These are phyloP conservation scores for Python bivittatus DNA, from an alignment of 2,113 vertebrate species.

Conservation along the genomic window DNA sequence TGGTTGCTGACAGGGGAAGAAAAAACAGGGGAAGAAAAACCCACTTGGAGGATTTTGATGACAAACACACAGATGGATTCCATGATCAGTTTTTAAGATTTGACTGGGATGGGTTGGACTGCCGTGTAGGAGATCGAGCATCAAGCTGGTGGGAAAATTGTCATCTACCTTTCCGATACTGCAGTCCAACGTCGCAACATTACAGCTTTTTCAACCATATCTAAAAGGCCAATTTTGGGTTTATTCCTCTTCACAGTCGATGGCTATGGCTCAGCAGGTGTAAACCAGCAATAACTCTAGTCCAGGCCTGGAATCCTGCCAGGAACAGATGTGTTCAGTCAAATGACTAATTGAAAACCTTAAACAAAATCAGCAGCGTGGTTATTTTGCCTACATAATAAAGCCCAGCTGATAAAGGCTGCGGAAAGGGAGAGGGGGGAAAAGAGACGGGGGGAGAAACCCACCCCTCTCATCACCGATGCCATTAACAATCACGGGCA, in stretches of 20 bases:
- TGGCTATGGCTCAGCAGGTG: conserved; percentile 83
- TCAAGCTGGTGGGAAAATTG: conserved; percentile 3
- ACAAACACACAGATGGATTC: conserved; percentile 4
- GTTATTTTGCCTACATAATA: conserved; percentile 98
- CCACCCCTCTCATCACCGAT: conserved; percentile 91
- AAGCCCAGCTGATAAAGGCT: conserved; percentile 90
- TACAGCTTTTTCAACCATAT: conserved; percentile 74
- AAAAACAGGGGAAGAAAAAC: not conserved
- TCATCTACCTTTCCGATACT: conserved; percentile 51
- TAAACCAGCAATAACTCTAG: conserved; percentile 85
- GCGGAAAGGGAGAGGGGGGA: conserved; percentile 43
- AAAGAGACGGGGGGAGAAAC: not conserved
- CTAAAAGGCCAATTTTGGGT: conserved; percentile 80
- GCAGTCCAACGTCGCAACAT: conserved; percentile 69
- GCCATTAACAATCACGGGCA: conserved; percentile 99
- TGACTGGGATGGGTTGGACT: conserved; percentile 37
- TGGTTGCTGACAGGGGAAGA: conserved; percentile 36
- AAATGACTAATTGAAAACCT: conserved; percentile 99
- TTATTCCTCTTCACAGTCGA: conserved; percentile 75
- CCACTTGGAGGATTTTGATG: conserved; percentile 70
- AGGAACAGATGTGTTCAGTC: conserved; percentile 99
- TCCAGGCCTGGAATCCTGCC: conserved; percentile 87
- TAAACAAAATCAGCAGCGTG: conserved; percentile 98
- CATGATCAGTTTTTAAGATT: conserved; percentile 49
- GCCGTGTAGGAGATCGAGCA: conserved; percentile 33